Conservation (phyloP, 2,888 invertebrate species). For the Apoda limacodes region DNA sequence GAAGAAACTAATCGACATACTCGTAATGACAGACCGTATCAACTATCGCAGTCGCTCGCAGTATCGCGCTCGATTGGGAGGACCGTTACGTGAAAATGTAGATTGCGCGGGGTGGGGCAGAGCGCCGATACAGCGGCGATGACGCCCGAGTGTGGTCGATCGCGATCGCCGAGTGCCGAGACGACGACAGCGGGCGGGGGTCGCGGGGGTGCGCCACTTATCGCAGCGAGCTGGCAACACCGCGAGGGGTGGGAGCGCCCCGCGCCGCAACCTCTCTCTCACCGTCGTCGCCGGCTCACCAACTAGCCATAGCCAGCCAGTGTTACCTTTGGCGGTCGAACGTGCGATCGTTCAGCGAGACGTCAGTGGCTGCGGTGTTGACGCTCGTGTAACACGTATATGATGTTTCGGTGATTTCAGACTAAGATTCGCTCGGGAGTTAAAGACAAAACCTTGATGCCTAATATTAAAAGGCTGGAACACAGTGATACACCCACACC, state of each 20-base stretch:
- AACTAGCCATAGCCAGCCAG: slow-evolving; percentile 60
- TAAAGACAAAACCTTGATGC: slow-evolving; percentile 41
- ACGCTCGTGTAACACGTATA: slow-evolving; percentile 68
- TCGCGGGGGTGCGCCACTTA: slow-evolving; percentile 69
- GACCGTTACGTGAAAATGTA: slow-evolving; percentile 69
- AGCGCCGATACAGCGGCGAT: slow-evolving; percentile 54
- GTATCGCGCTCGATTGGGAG: slow-evolving; percentile 68
- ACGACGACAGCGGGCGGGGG: slow-evolving; percentile 52
- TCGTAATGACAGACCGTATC: slow-evolving; percentile 37
- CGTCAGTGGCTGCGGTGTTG: slow-evolving; percentile 65
- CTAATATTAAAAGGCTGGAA: slow-evolving; percentile 75
- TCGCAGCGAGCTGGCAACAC: slow-evolving; percentile 67
- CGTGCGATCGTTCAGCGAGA: slow-evolving; percentile 51
- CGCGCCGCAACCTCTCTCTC: slow-evolving; percentile 72
- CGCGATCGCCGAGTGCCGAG: slow-evolving; percentile 58
- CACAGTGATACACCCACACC: slow-evolving; percentile 74
- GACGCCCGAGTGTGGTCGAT: slow-evolving; percentile 60
- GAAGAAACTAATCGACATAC: not conserved
- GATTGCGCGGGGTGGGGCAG: slow-evolving; percentile 59
- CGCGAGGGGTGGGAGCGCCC: slow-evolving; percentile 67
- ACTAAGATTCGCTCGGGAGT: slow-evolving; percentile 64
- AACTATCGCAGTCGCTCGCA: slow-evolving; percentile 55
- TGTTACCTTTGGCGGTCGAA: slow-evolving; percentile 73
- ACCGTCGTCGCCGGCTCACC: slow-evolving; percentile 66
- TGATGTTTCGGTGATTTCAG: slow-evolving; percentile 64